Evolutionary conservation across 2,797 vertebrate species (phyloP), one percentile per base, ranked within the genome.

Genomic region (Pelochelys cantorii): DNA sequence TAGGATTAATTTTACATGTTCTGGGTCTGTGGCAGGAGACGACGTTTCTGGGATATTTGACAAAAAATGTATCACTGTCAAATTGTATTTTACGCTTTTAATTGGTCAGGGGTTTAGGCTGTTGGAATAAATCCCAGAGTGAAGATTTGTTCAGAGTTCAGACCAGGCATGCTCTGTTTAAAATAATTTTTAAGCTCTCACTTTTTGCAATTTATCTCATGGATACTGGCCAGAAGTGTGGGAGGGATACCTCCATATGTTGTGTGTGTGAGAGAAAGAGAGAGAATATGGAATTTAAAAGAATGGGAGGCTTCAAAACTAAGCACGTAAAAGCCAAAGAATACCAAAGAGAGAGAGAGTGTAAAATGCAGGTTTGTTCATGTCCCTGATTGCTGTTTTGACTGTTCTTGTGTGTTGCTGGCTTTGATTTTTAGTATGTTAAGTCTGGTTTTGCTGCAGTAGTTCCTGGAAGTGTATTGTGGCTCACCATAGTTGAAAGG

Each of bases 401-500:
- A 62, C 55, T 93, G 13, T 71, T 88, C 84, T 0, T 0, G 27
- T 29, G 91, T 77, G 54, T 75, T 75, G 9, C 13, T 86, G 65
- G 65, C 8, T 79, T 56, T 29, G 68, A 75, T n/a, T 1, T 1
- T 62, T 57, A 2, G 77, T 13, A 56, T 23, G 4, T 74, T 88
- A 52, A 48, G 48, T 34, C 14, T 83, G 86, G 34, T 62, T 95
- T 90, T 42, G 57, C 60, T 68, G 82, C 78, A 55, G 54, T 83
- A 17, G 7, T 52, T 14, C 25, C 25, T 77, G 23, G 74, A 27
- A 77, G 29, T 74, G 12, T 86, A 54, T 83, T 89, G 55, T 74
- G 31, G 85, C 84, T 92, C 79, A 90, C 59, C 79, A 94, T 90
- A 29, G 17, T 83, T 92, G 91, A 74, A 86, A 92, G 55, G 27